Base-by-base conservation (phyloP, 2,888 invertebrate genomes). In the Chrysomela aeneicollis region DNA sequence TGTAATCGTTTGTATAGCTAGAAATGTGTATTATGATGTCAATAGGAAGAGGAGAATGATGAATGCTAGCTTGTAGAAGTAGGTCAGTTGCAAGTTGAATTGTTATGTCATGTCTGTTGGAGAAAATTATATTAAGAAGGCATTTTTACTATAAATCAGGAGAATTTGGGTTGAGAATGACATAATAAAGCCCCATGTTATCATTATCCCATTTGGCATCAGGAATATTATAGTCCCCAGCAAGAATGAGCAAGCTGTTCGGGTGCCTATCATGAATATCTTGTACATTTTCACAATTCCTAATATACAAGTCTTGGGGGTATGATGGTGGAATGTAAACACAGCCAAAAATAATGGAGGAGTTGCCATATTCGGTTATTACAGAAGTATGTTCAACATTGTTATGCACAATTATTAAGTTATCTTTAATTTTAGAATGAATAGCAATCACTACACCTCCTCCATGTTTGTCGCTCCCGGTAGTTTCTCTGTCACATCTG, bases 201-300 rank as follows among this genome's bases (percentile, higher is more conserved):
- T 53, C 53, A 53, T 53, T 53, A 53, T 53, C 32, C 53, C 53
- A 54, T 18, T 10, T 54, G 35, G 53, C 53, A 54, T 53, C 35
- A 54, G 37, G 53, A 2, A 54, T 53, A 53, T 35, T 53, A 9
- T 53, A 53, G 35, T 35, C 37, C 32, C 35, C 53, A 32, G 52
- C 52, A 18, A 54, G 18, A 18, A 54, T 54, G 12, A 37, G 35
- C 19, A 54, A 35, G n/a, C 35, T 54, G 19, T 54, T 35, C 35
- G 53, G 53, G 18, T 54, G 19, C 19, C 8, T 19, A 54, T 52
- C n/a, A n/a, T 32, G 32, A 30, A 52, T 52, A 30, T 30, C 15
- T 52, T 52, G 30, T 30, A 52, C 52, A 52, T 26, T 52, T 52
- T 52, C 52, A 52, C 52, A 52, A 15, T 52, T 26, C 12, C 15